These are phyloP conservation scores for Solenodon paradoxus DNA, from an alignment of 2,113 vertebrate species.

Conservation along the genomic window DNA sequence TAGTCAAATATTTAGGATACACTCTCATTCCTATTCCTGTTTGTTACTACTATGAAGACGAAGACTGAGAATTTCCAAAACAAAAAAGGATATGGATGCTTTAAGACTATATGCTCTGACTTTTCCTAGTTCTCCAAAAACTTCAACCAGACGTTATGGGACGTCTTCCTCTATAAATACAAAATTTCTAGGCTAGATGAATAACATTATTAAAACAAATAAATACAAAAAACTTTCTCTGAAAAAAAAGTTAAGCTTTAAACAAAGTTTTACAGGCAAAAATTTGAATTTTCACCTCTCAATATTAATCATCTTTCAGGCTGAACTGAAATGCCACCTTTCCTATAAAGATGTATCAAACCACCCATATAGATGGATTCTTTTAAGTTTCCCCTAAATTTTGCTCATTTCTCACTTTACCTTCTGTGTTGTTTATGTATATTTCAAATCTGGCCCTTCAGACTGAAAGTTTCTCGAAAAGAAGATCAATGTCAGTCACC, in stretches of 20 bases:
- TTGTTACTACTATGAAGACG: background rate
- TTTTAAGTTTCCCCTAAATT: background rate
- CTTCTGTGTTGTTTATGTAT: background rate
- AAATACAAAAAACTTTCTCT: too few relatives aligned
- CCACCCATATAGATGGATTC: background rate
- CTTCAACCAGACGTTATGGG: background rate
- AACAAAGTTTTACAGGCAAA: constrained; percentile 13
- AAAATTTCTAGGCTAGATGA: background rate
- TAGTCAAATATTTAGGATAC: background rate
- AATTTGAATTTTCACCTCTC: background rate
- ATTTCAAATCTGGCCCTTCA: background rate
- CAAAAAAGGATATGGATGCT: background rate
- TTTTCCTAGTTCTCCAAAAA: background rate
- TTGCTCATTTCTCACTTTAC: background rate
- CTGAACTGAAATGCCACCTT: background rate
- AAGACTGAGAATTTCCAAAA: background rate
- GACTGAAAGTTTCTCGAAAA: background rate
- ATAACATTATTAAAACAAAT: too few relatives aligned
- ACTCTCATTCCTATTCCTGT: background rate
- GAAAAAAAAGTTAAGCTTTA: constrained; percentile 16
- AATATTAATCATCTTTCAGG: background rate
- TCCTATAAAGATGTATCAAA: constrained; percentile 26
- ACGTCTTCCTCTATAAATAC: background rate
- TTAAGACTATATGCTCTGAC: background rate
- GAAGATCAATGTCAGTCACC: background rate